Evolutionary conservation across 2,113 vertebrate species (phyloP).

Genomic region (Leuciscus idus): DNA sequence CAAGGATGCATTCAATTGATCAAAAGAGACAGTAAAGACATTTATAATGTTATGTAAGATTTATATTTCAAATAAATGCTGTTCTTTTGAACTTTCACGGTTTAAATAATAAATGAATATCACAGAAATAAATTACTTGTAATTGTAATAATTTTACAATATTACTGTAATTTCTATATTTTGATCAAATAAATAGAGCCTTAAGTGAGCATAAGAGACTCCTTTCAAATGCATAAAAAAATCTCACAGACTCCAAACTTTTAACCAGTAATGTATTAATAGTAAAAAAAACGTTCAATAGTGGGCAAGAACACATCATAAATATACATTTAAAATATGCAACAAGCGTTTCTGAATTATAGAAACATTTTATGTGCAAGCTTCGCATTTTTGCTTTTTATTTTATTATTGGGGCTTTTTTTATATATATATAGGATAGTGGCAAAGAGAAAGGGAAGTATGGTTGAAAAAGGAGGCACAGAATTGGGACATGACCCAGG

Average conservation of each 20-base stretch:
- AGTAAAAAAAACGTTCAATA: too few species aligned
- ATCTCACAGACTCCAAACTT: neutral
- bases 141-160: neutral
- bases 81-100: too few species aligned
- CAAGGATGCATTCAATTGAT: too few species aligned
- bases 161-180: neutral
- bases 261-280: neutral
- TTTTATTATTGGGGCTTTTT: neutral
- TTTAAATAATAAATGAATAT: too few species aligned
- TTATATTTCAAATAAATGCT: too few species aligned
- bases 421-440: neutral
- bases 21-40: too few species aligned
- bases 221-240: neutral
- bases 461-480: neutral
- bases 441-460: neutral
- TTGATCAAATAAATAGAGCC: neutral
- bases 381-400: neutral
- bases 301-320: too few species aligned
- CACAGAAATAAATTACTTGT: neutral
- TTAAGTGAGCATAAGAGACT: neutral
- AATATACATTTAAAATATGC: too few species aligned
- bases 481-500: neutral
- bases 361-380: too few species aligned
- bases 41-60: too few species aligned
- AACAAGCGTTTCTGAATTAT: too few species aligned